Evolutionary conservation across 92 coral and sea anemone species (phyloP), one percentile per base, ranked within the genome.

Genomic region (Metridium senile): DNA sequence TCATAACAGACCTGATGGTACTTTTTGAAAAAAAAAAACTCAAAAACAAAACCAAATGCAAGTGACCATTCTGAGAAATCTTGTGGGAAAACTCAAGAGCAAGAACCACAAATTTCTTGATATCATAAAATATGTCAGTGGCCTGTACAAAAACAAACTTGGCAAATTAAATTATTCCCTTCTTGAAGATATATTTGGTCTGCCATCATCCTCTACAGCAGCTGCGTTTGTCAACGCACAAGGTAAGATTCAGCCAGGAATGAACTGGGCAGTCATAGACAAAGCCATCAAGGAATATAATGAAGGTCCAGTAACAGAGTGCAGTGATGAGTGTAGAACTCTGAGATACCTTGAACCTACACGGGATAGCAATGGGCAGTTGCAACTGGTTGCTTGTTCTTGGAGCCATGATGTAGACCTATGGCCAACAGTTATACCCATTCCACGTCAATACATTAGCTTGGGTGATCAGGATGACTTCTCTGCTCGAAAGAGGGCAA

Each of bases 381-480:
- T 75, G 1, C 81, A 82, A 52, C 21, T 82, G 8, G 72, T 82
- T 51, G 82, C 72, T 28, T 32, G 67, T 45, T 74, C 67, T 26
- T 82, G 75, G 75, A 31, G 62, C 26, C 70, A 74, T n/a, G 18
- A 51, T 26, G 86, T 82, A 30, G 45, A 76, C 18, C 23, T 43
- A 17, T 79, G 85, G 89, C 66, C 75, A 20, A 21, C 31, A n/a
- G 27, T 46, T 58, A 35, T 56, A 19, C 33, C 56, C 20, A 34
- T 78, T 26, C 82, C 89, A 16, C 45, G 85, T 17, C 35, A 32
- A 62, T 58, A 85, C 61, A 62, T 21, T 13, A 8, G 33, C 46
- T 25, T 62, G n/a, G 89, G 81, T 18, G 81, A 85, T 56, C 75
- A 51, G 13, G 89, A 85, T 79, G 89, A 85, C 46, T 85, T 79